Conservation (phyloP, 2,797 vertebrate genomes). For the Nasua narica region DNA sequence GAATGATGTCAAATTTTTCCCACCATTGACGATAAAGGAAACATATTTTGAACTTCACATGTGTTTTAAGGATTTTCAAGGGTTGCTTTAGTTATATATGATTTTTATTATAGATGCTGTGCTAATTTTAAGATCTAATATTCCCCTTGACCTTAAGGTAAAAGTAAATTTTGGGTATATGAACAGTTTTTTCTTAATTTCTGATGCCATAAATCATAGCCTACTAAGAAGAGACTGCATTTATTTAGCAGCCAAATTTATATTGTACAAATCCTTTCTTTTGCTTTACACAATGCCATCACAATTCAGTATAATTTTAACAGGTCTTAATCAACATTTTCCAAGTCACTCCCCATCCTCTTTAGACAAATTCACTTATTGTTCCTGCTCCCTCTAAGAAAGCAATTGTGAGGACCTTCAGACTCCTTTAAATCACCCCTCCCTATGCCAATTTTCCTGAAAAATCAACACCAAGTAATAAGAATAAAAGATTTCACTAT, state of each 20-base stretch:
- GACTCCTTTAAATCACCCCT: background rate
- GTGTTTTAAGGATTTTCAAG: background rate
- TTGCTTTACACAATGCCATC: background rate
- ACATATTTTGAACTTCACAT: background rate
- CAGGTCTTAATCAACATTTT: background rate
- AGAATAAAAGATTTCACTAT: conserved; percentile 20
- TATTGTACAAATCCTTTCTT: background rate
- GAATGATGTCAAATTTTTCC: background rate
- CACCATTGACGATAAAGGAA: background rate
- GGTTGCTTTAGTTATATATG: background rate
- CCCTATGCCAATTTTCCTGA: conserved; percentile 1
- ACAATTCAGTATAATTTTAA: background rate
- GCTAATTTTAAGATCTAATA: background rate
- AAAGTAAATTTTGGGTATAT: background rate
- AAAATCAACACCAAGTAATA: conserved; percentile 5
- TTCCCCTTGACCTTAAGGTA: background rate
- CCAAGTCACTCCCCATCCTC: background rate
- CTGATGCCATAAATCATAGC: background rate
- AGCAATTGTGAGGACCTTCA: background rate
- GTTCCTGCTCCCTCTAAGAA: background rate
- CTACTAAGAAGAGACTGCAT: background rate
- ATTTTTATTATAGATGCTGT: background rate
- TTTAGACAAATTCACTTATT: background rate
- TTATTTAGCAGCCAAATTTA: background rate
- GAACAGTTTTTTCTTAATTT: background rate